Base-by-base conservation (phyloP, 2,888 invertebrate genomes). In the Caenorhabditis wallacei region DNA sequence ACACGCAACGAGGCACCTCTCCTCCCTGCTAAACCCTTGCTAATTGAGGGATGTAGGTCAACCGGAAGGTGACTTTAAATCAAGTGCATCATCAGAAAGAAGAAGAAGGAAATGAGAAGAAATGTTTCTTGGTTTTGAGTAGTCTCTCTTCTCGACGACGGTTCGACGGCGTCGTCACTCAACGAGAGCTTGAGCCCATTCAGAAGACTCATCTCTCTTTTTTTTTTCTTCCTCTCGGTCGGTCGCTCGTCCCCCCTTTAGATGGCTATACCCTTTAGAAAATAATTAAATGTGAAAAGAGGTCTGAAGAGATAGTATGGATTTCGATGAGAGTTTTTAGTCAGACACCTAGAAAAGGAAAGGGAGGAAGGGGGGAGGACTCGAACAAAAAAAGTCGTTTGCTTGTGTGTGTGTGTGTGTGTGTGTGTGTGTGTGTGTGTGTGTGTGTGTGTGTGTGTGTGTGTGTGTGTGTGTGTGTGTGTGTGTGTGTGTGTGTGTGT, bases 201-300 rank as follows among this genome's bases (percentile, higher is more conserved):
- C 76, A 76, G 59, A 76, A 80, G 70, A 69, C 80, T 72, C 74
- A 80, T 71, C 71, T 64, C 68, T 40, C 61, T 43, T 20, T 43
- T 54, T 7, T 64, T 61, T 40, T 43, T 43, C n/a, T 43, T 54
- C 1, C n/a, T 53, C 22, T 20, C 37, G 37, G 26, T 40, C 40
- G 7, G 30, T 56, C 61, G 66, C n/a, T 46, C 54, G 48, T 68
- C 59, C 57, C 69, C 54, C 61, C 18, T 18, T 18, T 69, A 66
- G 80, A 74, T 61, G 78, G 78, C 69, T 78, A 78, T 78, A 78
- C 78, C 78, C 78, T 78, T 78, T 78, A 81, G 74, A 70, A 74
- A 74, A 81, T 74, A 74, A 74, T 75, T 64, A 75, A 68, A 64
- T 81, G 68, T 66, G 72, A 72, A 72, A 82, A 78, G 69, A 68